Conservation (phyloP, 2,113 vertebrate genomes). For the Pleuronectes platessa region DNA sequence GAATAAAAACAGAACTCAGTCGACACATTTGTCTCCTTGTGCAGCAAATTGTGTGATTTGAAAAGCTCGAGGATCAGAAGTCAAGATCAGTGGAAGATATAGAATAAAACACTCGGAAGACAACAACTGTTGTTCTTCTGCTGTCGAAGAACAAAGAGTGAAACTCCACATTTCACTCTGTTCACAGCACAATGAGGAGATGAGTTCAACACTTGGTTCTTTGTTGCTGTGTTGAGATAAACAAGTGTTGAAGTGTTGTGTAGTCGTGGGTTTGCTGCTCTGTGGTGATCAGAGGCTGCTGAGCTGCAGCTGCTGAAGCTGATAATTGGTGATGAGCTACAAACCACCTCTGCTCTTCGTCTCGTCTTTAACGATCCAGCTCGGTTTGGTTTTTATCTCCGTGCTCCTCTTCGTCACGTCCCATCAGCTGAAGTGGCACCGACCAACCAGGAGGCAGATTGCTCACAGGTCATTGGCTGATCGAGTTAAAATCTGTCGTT, state of each 20-base stretch:
- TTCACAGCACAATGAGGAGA: too few species aligned
- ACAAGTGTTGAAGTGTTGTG: too few species aligned
- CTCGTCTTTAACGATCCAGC: neutral
- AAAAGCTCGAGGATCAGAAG: too few species aligned
- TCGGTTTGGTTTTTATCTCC: neutral
- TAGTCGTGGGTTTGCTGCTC: neutral
- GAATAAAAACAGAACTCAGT: neutral
- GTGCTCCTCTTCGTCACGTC: neutral
- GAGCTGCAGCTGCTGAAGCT: neutral
- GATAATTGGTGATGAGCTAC: conserved; percentile 9
- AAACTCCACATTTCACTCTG: too few species aligned
- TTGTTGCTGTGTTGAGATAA: too few species aligned
- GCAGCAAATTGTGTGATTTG: neutral
- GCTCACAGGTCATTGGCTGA: too few species aligned
- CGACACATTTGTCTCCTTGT: neutral
- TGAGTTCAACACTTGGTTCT: too few species aligned
- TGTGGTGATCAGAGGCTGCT: neutral
- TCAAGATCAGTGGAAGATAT: too few species aligned
- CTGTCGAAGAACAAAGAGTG: too few species aligned
- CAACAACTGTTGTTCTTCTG: too few species aligned
- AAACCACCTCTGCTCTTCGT: conserved; percentile 5
- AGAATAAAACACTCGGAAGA: too few species aligned
- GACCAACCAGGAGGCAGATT: neutral
- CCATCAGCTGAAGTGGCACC: neutral
- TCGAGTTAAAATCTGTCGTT: neutral